phyloP scores from a whole-genome alignment of 2,888 invertebrate species.

The Eustalomyia histrio region DNA sequence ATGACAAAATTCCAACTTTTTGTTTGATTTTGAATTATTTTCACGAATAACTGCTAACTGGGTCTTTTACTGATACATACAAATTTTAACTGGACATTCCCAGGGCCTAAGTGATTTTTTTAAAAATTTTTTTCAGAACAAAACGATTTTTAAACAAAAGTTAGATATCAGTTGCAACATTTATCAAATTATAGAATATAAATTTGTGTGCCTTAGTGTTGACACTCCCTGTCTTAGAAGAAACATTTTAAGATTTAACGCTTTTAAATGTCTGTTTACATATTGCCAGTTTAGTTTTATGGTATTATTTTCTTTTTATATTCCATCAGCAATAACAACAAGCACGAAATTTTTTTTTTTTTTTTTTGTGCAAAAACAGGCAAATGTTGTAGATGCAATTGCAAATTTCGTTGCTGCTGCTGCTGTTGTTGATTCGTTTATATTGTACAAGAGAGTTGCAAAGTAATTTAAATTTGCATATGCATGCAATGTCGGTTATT shows the following conservation, averaged over 20 bases:
- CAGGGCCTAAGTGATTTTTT: no score
- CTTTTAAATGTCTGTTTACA: slow-evolving; percentile 48
- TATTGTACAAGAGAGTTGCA: slow-evolving; percentile 28
- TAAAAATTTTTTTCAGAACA: no score
- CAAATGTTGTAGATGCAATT: slow-evolving; percentile 42
- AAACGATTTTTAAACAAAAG: no score
- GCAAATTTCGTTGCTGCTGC: slow-evolving; percentile 19
- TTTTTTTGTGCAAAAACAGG: slow-evolving; percentile 17
- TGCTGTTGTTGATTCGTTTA: slow-evolving; percentile 13
- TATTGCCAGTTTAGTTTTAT: slow-evolving; percentile 25
- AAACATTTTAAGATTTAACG: slow-evolving; percentile 34
- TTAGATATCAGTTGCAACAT: no score
- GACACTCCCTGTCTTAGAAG: background rate
- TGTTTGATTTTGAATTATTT: no score
- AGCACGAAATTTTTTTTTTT: slow-evolving; percentile 29
- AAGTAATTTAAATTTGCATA: slow-evolving; percentile 62
- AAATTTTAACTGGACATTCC: no score
- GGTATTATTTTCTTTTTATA: slow-evolving; percentile 6
- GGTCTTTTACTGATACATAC: no score
- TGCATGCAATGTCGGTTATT: slow-evolving; percentile 57
- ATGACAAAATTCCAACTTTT: no score
- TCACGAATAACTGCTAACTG: no score
- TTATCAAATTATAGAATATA: no score
- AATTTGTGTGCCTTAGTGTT: no score
- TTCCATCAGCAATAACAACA: slow-evolving; percentile 33